Percentiles rank a stretch among this genome's conserved stretches.
Evolutionary conservation across 2,888 invertebrate genomes (phyloP).

Genomic region (Nebria brevicollis): DNA sequence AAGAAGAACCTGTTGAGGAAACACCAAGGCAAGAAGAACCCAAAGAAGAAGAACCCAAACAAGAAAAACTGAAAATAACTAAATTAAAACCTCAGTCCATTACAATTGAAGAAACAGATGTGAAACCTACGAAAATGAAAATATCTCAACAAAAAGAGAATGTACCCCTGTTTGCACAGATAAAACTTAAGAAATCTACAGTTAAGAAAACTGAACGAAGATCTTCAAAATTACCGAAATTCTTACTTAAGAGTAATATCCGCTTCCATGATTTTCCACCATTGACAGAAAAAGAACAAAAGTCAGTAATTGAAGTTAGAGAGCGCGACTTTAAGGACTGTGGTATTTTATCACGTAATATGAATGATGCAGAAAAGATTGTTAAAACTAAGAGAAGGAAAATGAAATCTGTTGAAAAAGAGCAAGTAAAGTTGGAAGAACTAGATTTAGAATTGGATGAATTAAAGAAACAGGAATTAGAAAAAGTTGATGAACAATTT

Average conservation of each 20-base stretch:
- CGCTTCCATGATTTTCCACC: constrained; percentile 65
- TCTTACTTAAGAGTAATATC: constrained; percentile 78
- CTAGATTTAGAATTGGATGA: constrained; percentile 62
- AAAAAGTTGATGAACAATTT: constrained; percentile 59
- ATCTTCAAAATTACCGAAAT: constrained; percentile 68
- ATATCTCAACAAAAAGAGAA: constrained; percentile 67
- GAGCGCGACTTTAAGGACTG: constrained; percentile 58
- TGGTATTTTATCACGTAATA: constrained; percentile 64
- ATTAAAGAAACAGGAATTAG: constrained; percentile 59
- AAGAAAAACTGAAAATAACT: constrained; percentile 26
- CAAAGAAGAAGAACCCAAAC: constrained; percentile 18
- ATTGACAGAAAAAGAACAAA: constrained; percentile 55
- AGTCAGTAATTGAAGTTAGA: constrained; percentile 58
- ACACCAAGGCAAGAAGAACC: constrained; percentile 25
- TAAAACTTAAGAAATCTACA: constrained; percentile 68
- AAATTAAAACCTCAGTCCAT: constrained; percentile 9
- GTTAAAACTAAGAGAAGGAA: constrained; percentile 58
- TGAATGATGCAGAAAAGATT: constrained; percentile 62
- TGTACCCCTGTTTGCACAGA: constrained; percentile 71
- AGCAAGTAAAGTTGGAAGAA: constrained; percentile 57
- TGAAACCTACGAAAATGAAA: constrained; percentile 69
- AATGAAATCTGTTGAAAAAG: constrained; percentile 57
- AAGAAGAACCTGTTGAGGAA: constrained; percentile 45
- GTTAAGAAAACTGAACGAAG: constrained; percentile 53
- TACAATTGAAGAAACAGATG: constrained; percentile 16